Conservation (phyloP, 35 echinoderm and acorn worm species). For the Apostichopus californicus region DNA sequence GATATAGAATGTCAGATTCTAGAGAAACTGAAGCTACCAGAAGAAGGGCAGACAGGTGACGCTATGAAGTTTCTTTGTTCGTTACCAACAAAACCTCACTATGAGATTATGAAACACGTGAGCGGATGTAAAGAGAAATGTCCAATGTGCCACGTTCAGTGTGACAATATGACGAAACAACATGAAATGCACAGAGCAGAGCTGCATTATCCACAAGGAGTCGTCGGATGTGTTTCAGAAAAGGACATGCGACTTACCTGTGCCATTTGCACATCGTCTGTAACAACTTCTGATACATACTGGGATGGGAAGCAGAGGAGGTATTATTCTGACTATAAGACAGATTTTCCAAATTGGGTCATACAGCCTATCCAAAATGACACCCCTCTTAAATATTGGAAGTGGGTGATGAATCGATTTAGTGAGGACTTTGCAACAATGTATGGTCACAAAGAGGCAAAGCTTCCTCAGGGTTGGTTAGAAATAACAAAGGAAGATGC, state of each 20-base stretch:
- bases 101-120: neutral
- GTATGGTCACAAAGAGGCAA: neutral
- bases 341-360: slow-evolving; percentile 45
- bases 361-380: slow-evolving; percentile 39
- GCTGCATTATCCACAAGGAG: slow-evolving; percentile 30
- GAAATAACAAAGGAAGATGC: slow-evolving; percentile 28
- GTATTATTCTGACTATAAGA: slow-evolving; percentile 5
- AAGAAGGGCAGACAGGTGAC: neutral
- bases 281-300: neutral
- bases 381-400: slow-evolving; percentile 46
- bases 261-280: slow-evolving; percentile 13
- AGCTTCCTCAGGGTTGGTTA: slow-evolving; percentile 52
- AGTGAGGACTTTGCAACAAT: slow-evolving; percentile 45
- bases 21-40: neutral
- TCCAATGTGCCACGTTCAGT: slow-evolving; percentile 43
- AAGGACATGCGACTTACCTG: neutral
- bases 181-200: slow-evolving; percentile 39
- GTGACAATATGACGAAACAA: slow-evolving; percentile 38
- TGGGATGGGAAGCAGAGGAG: neutral
- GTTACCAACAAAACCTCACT: slow-evolving; percentile 11
- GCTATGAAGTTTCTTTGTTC: neutral
- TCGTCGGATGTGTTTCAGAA: neutral
- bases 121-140: slow-evolving; percentile 23
- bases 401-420: slow-evolving; percentile 44
- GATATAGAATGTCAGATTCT: neutral